Percentiles rank a stretch among this genome's conserved stretches.
Conservation (phyloP, 2,888 invertebrate species). For the Brenthis daphne region DNA sequence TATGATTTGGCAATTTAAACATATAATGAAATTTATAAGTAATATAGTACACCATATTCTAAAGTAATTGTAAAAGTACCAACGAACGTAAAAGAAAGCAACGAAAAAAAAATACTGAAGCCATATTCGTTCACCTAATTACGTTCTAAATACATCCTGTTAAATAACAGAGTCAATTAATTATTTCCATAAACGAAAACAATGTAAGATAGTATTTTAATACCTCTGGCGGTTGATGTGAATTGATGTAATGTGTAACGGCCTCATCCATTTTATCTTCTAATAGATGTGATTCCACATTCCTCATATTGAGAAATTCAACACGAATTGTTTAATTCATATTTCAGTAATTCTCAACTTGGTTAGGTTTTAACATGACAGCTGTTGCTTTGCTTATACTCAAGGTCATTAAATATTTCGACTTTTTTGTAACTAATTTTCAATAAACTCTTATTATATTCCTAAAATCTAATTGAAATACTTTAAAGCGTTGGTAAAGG, state of each 20-base stretch:
- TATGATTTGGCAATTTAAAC: too few species aligned
- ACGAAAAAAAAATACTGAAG: too few species aligned
- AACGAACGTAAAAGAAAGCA: too few species aligned
- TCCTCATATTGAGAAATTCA: conserved; percentile 55
- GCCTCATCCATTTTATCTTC: conserved; percentile 73
- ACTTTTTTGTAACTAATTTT: conserved; percentile 1
- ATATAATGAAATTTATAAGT: too few species aligned
- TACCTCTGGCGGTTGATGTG: conserved; percentile 68
- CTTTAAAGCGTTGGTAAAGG: not conserved
- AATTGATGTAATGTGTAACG: conserved; percentile 72
- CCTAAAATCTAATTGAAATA: not conserved
- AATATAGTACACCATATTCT: too few species aligned
- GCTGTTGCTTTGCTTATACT: conserved; percentile 44
- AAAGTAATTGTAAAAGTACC: too few species aligned
- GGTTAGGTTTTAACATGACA: conserved; percentile 49
- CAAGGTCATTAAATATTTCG: conserved; percentile 47
- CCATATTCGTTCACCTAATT: too few species aligned
- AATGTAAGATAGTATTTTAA: conserved; percentile 18
- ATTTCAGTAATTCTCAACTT: conserved; percentile 42
- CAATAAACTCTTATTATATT: not conserved
- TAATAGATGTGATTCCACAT: conserved; percentile 59
- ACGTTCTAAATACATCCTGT: conserved; percentile 9
- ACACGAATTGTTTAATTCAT: conserved; percentile 43
- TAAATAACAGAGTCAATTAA: conserved; percentile 13
- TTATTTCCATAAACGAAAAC: conserved; percentile 19